These are phyloP conservation scores for Formica selysi DNA, from an alignment of 1,140 invertebrate genomes.

Conservation along the genomic window DNA sequence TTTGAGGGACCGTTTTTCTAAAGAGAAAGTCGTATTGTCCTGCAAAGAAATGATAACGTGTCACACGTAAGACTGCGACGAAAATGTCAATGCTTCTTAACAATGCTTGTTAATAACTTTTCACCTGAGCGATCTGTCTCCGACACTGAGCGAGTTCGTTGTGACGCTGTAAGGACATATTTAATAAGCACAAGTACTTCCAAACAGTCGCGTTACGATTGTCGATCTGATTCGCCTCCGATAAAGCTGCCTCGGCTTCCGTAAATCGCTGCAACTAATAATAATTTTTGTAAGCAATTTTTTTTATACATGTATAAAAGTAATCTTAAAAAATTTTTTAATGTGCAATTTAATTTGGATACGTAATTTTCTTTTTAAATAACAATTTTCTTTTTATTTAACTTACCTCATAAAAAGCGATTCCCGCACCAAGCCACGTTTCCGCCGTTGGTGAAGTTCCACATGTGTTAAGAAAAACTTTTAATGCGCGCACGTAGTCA, in stretches of 20 bases:
- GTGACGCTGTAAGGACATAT: slow-evolving; percentile 74
- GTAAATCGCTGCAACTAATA: slow-evolving; percentile 76
- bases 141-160: slow-evolving; percentile 80
- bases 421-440: slow-evolving; percentile 82
- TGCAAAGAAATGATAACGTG: neutral
- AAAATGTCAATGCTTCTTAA: neutral
- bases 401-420: slow-evolving; percentile 78
- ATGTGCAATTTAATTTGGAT: neutral
- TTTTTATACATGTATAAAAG: neutral
- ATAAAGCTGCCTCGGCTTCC: slow-evolving; percentile 80
- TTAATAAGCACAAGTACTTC: slow-evolving; percentile 83
- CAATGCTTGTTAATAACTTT: neutral
- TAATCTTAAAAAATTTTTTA: neutral
- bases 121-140: slow-evolving; percentile 64
- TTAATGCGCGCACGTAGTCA: slow-evolving; percentile 72
- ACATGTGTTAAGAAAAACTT: slow-evolving; percentile 74
- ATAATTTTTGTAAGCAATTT: slow-evolving; percentile 11
- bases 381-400: neutral
- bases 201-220: slow-evolving; percentile 79
- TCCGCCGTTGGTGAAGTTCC: slow-evolving; percentile 73
- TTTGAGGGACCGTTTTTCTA: slow-evolving; percentile 42
- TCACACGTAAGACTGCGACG: neutral
- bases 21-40: slow-evolving; percentile 49
- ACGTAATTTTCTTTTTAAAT: neutral
- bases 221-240: slow-evolving; percentile 81